A percentile compares a stretch with the other conserved stretches of the same genome.
Evolutionary conservation across 2,113 vertebrate genomes (phyloP).

Genomic region (Microtus oregoni): DNA sequence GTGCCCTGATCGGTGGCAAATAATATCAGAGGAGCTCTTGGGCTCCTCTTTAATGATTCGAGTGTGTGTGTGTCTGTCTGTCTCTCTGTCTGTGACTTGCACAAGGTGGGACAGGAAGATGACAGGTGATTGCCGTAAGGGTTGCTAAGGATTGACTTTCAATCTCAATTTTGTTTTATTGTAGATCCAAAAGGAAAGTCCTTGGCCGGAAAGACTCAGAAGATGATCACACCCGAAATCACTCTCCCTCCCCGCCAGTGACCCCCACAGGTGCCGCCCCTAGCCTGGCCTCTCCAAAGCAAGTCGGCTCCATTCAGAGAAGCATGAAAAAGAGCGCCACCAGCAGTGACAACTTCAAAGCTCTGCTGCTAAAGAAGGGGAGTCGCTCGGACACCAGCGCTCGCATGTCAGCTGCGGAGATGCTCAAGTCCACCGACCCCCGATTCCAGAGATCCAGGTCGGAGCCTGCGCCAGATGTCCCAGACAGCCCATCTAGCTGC

Average conservation of each 20-base stretch:
- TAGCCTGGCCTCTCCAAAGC: slow-evolving; percentile 87
- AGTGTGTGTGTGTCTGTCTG: not conserved
- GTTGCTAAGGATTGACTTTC: not conserved
- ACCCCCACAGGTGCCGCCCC: slow-evolving; percentile 91
- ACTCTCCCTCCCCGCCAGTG: slow-evolving; percentile 92
- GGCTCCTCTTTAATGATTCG: not conserved
- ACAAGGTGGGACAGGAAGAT: not conserved
- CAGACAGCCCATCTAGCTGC: slow-evolving; percentile 85
- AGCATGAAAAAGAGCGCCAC: slow-evolving; percentile 95
- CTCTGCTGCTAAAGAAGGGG: slow-evolving; percentile 97
- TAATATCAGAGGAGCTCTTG: too few species aligned
- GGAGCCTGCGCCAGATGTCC: slow-evolving; percentile 83
- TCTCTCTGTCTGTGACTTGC: not conserved
- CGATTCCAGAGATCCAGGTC: slow-evolving; percentile 90
- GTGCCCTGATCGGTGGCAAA: not conserved
- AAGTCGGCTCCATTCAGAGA: slow-evolving; percentile 94
- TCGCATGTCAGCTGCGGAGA: slow-evolving; percentile 97
- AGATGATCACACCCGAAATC: slow-evolving; percentile 90
- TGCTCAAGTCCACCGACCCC: slow-evolving; percentile 96
- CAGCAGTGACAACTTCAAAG: slow-evolving; percentile 99
- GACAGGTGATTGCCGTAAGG: not conserved
- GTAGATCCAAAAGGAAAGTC: slow-evolving; percentile 97
- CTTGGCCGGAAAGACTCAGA: slow-evolving; percentile 97
- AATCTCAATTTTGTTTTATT: slow-evolving; percentile 58
- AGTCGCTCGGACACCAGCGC: slow-evolving; percentile 94